Conservation (phyloP, 2,797 vertebrate genomes). For the Perodicticus potto region DNA sequence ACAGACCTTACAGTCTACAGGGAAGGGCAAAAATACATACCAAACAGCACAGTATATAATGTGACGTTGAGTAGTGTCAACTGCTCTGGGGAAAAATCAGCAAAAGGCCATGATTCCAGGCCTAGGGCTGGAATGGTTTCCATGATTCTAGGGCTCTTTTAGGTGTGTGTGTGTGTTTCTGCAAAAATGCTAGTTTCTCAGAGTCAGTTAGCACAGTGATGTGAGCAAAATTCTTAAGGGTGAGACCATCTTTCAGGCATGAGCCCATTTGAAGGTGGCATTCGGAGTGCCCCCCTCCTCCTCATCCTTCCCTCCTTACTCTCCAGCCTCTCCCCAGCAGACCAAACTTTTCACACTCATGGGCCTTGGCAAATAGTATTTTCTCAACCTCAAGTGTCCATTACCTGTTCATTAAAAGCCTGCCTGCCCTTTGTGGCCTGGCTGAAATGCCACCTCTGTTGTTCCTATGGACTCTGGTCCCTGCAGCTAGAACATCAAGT, state of each 20-base stretch:
- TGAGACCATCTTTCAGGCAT: background rate
- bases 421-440: background rate
- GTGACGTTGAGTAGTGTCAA: background rate
- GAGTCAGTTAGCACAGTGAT: background rate
- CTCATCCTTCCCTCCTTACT: too few species aligned
- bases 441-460: background rate
- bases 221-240: background rate
- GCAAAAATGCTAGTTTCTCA: background rate
- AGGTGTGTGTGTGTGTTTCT: background rate
- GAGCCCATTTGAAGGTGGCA: background rate
- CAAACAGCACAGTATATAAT: background rate
- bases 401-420: background rate
- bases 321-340: background rate
- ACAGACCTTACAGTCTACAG: background rate
- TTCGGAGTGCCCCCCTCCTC: background rate
- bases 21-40: background rate
- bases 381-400: background rate
- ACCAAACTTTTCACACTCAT: background rate
- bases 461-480: background rate
- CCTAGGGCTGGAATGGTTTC: background rate
- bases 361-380: background rate
- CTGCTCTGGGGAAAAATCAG: background rate
- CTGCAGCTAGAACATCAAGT: background rate
- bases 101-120: background rate
- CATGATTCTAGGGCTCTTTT: background rate